Conservation (phyloP, 2,113 vertebrate species). For the Siphamia tubifer region DNA sequence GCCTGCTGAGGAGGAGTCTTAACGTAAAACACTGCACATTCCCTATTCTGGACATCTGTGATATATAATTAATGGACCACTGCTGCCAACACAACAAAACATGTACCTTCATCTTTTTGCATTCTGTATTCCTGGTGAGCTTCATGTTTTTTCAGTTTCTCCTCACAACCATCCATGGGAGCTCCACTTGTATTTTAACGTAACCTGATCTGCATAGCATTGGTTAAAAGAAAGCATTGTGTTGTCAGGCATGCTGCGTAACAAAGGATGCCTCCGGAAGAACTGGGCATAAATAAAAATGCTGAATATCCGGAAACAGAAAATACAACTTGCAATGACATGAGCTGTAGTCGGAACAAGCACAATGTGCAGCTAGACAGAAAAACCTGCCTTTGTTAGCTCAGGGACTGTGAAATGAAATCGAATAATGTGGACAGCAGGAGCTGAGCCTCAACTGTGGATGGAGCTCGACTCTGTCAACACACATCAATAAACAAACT, state of each 20-base stretch:
- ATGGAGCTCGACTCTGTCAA: slow-evolving; percentile 65
- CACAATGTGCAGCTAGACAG: slow-evolving; percentile 49
- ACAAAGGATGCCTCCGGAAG: slow-evolving; percentile 46
- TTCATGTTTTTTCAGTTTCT: not conserved
- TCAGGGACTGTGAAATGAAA: slow-evolving; percentile 68
- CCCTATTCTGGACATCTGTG: not conserved
- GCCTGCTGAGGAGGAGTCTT: not conserved
- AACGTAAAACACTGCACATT: not conserved
- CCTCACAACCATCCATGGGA: not conserved
- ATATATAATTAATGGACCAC: slow-evolving; percentile 50
- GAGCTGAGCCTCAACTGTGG: slow-evolving; percentile 41
- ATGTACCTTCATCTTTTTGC: slow-evolving; percentile 3
- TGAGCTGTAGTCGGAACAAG: slow-evolving; percentile 45
- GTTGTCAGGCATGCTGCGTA: slow-evolving; percentile 32
- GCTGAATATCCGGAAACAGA: slow-evolving; percentile 44
- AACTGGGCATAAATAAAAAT: slow-evolving; percentile 52
- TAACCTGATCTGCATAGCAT: not conserved
- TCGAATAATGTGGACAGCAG: slow-evolving; percentile 65
- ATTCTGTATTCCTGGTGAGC: slow-evolving; percentile 7
- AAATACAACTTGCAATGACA: slow-evolving; percentile 29
- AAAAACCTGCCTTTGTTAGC: slow-evolving; percentile 66
- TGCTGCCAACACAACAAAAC: slow-evolving; percentile 29
- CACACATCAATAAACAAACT: slow-evolving; percentile 71
- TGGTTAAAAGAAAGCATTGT: slow-evolving; percentile 35
- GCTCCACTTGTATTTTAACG: slow-evolving; percentile 5